phyloP scores from a whole-genome alignment of 1,140 invertebrate species.

The Trichonephila clavipes region DNA sequence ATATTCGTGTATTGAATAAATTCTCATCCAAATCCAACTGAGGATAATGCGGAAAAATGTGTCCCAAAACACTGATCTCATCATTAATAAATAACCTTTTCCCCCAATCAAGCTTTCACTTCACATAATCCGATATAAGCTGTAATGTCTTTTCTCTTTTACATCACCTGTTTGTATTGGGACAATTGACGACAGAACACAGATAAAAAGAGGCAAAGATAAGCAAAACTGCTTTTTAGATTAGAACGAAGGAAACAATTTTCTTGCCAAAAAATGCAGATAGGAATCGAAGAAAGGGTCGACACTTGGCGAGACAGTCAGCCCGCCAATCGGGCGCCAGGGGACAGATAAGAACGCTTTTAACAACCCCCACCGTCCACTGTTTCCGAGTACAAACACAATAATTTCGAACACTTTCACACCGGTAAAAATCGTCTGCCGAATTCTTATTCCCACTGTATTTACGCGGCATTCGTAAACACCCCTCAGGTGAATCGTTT shows the following conservation, averaged over 20 bases:
- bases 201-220: background rate
- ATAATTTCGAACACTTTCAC: slow-evolving; percentile 41
- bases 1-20: too few relatives aligned
- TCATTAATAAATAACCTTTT: too few relatives aligned
- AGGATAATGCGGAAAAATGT: too few relatives aligned
- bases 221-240: background rate
- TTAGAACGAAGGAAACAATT: background rate
- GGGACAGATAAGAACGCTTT: background rate
- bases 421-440: background rate
- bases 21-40: too few relatives aligned
- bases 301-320: slow-evolving; percentile 15
- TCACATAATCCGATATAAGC: too few relatives aligned
- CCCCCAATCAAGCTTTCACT: too few relatives aligned
- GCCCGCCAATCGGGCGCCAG: slow-evolving; percentile 28
- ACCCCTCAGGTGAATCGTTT: background rate
- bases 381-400: slow-evolving; percentile 40
- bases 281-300: background rate
- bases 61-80: too few relatives aligned
- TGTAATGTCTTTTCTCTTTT: too few relatives aligned
- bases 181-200: background rate
- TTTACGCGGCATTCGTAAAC: slow-evolving; percentile 36
- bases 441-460: slow-evolving; percentile 42
- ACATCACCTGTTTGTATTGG: background rate
- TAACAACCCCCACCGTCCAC: background rate
- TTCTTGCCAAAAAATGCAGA: background rate